phyloP scores from a whole-genome alignment of 2,888 invertebrate genomes.

The Stenotaenia linearis region DNA sequence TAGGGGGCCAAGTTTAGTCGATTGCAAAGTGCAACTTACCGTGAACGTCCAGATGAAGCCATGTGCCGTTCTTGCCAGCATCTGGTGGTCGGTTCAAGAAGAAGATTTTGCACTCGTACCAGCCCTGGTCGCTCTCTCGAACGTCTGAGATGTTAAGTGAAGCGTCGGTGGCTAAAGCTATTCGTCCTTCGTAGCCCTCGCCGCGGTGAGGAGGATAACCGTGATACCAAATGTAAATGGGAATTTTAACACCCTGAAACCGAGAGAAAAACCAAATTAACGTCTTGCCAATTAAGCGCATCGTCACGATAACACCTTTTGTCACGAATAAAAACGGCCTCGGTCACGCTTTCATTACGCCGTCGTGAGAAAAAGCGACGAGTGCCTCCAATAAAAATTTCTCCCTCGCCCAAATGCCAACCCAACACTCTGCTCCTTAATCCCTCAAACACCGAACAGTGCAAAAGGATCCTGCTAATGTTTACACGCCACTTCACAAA shows the following conservation, averaged over 20 bases:
- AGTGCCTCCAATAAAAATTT: background rate
- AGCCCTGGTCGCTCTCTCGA: slow-evolving; percentile 87
- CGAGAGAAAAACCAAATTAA: slow-evolving; percentile 43
- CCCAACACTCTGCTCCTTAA: background rate
- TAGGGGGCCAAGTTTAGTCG: background rate
- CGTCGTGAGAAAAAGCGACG: background rate
- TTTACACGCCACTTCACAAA: slow-evolving; percentile 2
- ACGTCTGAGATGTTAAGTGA: slow-evolving; percentile 94
- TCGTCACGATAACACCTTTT: background rate
- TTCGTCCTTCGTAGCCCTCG: slow-evolving; percentile 86
- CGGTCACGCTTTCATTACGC: background rate
- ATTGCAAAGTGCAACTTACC: slow-evolving; percentile 54
- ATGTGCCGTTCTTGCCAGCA: slow-evolving; percentile 81
- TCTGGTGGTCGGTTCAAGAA: slow-evolving; percentile 91
- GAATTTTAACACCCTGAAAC: slow-evolving; percentile 88
- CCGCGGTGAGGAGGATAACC: slow-evolving; percentile 95
- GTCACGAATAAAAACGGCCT: background rate
- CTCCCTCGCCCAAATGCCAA: background rate
- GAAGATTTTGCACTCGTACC: slow-evolving; percentile 93
- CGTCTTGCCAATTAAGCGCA: background rate
- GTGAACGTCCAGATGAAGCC: slow-evolving; percentile 97
- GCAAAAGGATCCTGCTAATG: slow-evolving; percentile 5
- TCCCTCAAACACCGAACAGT: background rate
- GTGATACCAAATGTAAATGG: slow-evolving; percentile 97
- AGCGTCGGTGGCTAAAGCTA: slow-evolving; percentile 80